Conservation (phyloP, 2,888 invertebrate species). For the Gasteruption jaculator region DNA sequence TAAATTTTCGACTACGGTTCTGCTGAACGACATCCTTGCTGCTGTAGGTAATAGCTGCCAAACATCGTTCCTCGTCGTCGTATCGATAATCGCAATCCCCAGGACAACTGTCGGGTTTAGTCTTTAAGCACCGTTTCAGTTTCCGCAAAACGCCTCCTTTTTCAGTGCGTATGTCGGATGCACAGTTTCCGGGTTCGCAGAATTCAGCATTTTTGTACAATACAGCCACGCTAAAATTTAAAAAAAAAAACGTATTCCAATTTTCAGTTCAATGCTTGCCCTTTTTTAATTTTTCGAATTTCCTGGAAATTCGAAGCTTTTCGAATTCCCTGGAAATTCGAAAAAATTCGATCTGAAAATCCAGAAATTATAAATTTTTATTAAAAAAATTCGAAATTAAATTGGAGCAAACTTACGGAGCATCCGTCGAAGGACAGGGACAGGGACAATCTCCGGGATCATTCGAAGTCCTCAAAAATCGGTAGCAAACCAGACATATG, state of each 20-base stretch:
- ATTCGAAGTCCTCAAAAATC: slow-evolving; percentile 30
- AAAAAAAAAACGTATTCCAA: too few species aligned
- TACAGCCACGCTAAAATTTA: slow-evolving; percentile 29
- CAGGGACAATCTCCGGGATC: slow-evolving; percentile 28
- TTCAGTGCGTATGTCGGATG: slow-evolving; percentile 14
- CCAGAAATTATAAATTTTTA: too few species aligned
- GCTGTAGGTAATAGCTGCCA: slow-evolving; percentile 37
- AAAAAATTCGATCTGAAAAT: too few species aligned
- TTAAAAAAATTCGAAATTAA: background rate
- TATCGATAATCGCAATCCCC: slow-evolving; percentile 24
- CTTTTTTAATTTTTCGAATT: too few species aligned
- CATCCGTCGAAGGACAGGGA: slow-evolving; percentile 22
- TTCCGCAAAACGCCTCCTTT: slow-evolving; percentile 22
- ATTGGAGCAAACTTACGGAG: slow-evolving; percentile 32
- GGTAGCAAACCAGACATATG: slow-evolving; percentile 35
- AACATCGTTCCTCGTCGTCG: slow-evolving; percentile 36
- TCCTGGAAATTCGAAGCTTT: too few species aligned
- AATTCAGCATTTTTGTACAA: slow-evolving; percentile 35
- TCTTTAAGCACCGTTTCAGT: slow-evolving; percentile 29
- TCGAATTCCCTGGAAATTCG: too few species aligned
- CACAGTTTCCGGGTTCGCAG: slow-evolving; percentile 24
- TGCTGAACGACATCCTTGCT: slow-evolving; percentile 33
- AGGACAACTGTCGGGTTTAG: slow-evolving; percentile 27
- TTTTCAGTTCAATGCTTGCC: too few species aligned
- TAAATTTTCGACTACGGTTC: too few species aligned